Percentiles rank a stretch among this genome's conserved stretches.
Conservation (phyloP, 1,140 invertebrate genomes). For the Drosophila athabasca region DNA sequence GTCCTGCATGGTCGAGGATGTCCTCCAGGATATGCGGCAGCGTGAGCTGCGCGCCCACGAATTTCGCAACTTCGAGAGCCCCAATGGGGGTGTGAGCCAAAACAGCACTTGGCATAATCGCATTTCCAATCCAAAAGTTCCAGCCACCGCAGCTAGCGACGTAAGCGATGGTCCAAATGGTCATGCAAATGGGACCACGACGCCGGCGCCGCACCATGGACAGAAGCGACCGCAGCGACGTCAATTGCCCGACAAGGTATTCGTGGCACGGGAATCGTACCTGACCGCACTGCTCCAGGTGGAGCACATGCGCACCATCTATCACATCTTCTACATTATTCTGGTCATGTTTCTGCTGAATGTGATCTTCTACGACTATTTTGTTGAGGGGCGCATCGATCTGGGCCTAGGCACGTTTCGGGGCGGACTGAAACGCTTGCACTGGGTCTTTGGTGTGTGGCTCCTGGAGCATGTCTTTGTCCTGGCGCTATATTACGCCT, state of each 20-base stretch:
- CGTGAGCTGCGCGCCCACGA: conserved; percentile 69
- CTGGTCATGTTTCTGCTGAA: conserved; percentile 90
- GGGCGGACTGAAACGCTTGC: conserved; percentile 84
- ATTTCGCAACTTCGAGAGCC: conserved; percentile 64
- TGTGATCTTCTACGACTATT: conserved; percentile 88
- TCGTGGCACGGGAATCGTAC: conserved; percentile 88
- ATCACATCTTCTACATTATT: conserved; percentile 93
- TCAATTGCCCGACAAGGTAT: conserved; percentile 87
- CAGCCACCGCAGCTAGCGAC: conserved; percentile 9
- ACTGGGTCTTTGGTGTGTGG: conserved; percentile 84
- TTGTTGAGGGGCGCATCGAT: conserved; percentile 87
- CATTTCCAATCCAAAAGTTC: conserved; percentile 11
- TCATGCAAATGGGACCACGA: conserved; percentile 29
- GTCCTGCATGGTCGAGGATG: conserved; percentile 69
- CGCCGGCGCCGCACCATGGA: conserved; percentile 19
- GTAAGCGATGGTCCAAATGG: conserved; percentile 46
- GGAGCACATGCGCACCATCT: conserved; percentile 91
- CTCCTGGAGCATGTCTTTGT: conserved; percentile 84
- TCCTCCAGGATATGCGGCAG: conserved; percentile 73
- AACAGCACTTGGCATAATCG: conserved; percentile 73
- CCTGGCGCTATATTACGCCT: conserved; percentile 83
- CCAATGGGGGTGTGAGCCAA: conserved; percentile 3
- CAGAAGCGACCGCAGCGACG: conserved; percentile 31
- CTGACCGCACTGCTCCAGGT: conserved; percentile 92
- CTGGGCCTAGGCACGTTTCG: conserved; percentile 84